Percentiles rank a stretch among this genome's conserved stretches.
Evolutionary conservation across 2,797 vertebrate species (phyloP).

Genomic region (Danio choprae): DNA sequence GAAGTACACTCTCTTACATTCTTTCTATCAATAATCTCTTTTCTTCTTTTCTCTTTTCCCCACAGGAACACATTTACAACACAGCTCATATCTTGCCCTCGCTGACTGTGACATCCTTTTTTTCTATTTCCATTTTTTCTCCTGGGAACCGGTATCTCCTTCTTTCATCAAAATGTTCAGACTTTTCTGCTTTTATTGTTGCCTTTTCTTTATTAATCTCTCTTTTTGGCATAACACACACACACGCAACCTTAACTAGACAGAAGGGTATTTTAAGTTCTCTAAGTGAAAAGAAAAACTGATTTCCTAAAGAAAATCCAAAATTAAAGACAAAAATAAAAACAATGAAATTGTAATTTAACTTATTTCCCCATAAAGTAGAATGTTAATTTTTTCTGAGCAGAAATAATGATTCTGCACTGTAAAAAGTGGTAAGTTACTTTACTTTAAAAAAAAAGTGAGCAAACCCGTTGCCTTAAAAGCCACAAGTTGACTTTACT

Average conservation of each 20-base stretch:
- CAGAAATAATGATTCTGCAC: no score
- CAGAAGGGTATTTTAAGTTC: slow-evolving; percentile 49
- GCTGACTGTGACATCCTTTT: slow-evolving; percentile 42
- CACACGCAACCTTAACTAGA: no score
- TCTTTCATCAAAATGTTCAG: slow-evolving; percentile 59
- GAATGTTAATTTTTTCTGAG: no score
- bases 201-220: slow-evolving; percentile 65
- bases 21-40: slow-evolving; percentile 66
- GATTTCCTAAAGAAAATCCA: neutral
- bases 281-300: neutral
- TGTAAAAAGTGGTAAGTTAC: no score
- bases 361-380: no score
- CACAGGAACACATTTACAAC: slow-evolving; percentile 65
- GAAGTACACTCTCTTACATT: slow-evolving; percentile 55
- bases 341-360: no score
- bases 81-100: slow-evolving; percentile 45
- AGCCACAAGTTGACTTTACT: no score
- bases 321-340: no score
- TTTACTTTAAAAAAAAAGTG: no score
- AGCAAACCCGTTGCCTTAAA: no score
- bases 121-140: slow-evolving; percentile 48
- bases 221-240: slow-evolving; percentile 64
- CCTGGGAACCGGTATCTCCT: slow-evolving; percentile 68
- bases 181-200: slow-evolving; percentile 63
- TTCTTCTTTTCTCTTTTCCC: slow-evolving; percentile 65